Evolutionary conservation across 2,888 invertebrate genomes (phyloP).

Genomic region (Hymenopus coronatus): DNA sequence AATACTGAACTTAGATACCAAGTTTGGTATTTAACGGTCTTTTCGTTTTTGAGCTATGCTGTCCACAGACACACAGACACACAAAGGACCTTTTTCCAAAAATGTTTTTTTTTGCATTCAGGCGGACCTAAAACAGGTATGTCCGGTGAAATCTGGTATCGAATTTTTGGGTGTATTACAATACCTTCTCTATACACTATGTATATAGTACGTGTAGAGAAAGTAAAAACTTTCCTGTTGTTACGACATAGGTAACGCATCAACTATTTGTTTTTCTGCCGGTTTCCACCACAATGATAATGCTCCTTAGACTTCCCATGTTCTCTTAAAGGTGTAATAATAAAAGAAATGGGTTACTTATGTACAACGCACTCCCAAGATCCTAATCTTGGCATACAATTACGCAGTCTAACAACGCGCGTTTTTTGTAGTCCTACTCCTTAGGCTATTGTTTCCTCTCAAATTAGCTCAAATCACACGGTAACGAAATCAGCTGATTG

Average conservation of each 20-base stretch:
- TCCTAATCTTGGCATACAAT: neutral
- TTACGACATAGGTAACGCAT: neutral
- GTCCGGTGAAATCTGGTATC: too few relatives aligned
- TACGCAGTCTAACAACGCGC: neutral
- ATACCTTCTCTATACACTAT: too few relatives aligned
- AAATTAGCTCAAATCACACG: neutral
- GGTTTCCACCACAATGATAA: constrained; percentile 4
- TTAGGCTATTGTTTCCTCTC: neutral
- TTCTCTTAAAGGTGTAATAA: neutral
- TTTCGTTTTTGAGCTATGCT: too few relatives aligned
- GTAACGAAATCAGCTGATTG: neutral
- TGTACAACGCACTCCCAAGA: neutral
- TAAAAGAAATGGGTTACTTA: neutral
- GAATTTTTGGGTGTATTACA: too few relatives aligned
- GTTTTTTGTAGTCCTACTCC: neutral
- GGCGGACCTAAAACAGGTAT: too few relatives aligned
- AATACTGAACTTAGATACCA: too few relatives aligned
- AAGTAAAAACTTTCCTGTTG: neutral
- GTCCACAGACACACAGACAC: too few relatives aligned
- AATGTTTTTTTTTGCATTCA: too few relatives aligned
- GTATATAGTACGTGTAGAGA: too few relatives aligned
- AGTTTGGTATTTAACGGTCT: too few relatives aligned
- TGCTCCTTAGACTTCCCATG: neutral
- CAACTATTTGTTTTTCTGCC: neutral
- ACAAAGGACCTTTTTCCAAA: too few relatives aligned